These are phyloP conservation scores for Holacanthella duospinosa DNA, from an alignment of 2,888 invertebrate species.

Conservation along the genomic window DNA sequence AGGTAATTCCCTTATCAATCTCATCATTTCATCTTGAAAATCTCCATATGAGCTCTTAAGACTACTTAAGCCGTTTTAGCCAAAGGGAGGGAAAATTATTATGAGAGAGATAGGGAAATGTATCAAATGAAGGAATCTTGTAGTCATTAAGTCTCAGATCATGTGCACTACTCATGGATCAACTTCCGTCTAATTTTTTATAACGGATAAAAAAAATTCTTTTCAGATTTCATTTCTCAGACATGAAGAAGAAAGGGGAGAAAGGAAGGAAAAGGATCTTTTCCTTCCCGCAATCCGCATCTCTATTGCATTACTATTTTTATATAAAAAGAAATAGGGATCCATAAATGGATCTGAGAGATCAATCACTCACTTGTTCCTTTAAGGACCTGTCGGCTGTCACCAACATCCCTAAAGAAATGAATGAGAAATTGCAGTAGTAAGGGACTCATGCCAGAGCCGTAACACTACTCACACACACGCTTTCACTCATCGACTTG, in stretches of 20 bases:
- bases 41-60: constrained; percentile 6
- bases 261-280: not conserved
- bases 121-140: not conserved
- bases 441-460: no score
- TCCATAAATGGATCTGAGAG: constrained; percentile 3
- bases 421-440: constrained; percentile 1
- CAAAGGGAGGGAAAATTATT: not conserved
- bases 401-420: constrained; percentile 2
- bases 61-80: constrained; percentile 1
- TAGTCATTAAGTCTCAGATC: no score
- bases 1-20: constrained; percentile 6
- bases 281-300: not conserved
- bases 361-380: constrained; percentile 6
- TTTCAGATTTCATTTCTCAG: no score
- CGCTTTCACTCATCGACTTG: no score
- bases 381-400: constrained; percentile 3
- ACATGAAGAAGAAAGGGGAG: no score
- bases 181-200: no score
- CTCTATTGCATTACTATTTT: not conserved
- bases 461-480: no score
- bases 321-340: not conserved
- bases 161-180: no score
- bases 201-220: no score
- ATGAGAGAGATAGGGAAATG: not conserved
- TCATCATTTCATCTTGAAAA: not conserved